Evolutionary conservation across 2,797 vertebrate species (phyloP).

Genomic region (Eutrigla gurnardus): DNA sequence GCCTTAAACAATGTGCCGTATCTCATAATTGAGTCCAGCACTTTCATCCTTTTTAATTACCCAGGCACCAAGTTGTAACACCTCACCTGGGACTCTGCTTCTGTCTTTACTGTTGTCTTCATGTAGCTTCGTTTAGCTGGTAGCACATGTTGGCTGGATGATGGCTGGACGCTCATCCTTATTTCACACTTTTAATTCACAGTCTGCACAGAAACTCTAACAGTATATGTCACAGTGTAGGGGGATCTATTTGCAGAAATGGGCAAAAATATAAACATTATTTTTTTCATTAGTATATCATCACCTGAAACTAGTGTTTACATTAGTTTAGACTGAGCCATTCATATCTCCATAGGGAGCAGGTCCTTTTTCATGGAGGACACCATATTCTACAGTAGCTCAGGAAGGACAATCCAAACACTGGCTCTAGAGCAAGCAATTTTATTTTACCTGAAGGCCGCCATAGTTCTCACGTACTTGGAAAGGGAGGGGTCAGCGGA

Average conservation of each 20-base stretch:
- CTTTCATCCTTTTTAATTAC: conserved; percentile 72
- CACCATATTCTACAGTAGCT: no score
- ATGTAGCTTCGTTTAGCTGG: conserved; percentile 48
- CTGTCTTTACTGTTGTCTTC: conserved; percentile 60
- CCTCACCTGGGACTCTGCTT: conserved; percentile 64
- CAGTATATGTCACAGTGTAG: background rate
- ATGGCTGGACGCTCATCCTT: conserved; percentile 16
- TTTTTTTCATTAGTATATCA: background rate
- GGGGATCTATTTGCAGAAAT: background rate
- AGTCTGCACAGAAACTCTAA: conserved; percentile 5
- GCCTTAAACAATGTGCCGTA: conserved; percentile 68
- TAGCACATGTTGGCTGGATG: background rate
- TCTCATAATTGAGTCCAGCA: conserved; percentile 69
- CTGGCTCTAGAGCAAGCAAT: no score
- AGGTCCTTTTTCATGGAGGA: no score
- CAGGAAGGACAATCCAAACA: no score
- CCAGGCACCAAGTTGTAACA: conserved; percentile 54
- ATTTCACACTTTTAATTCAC: conserved; percentile 18
- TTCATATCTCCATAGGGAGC: no score
- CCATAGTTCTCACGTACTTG: no score
- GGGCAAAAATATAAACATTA: no score
- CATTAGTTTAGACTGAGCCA: background rate
- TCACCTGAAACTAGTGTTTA: background rate
- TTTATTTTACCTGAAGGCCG: no score
- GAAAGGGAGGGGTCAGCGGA: no score